Evolutionary conservation across 2,888 invertebrate genomes (phyloP), one percentile per base, ranked within the genome.

Genomic region (Anthophora plumipes): DNA sequence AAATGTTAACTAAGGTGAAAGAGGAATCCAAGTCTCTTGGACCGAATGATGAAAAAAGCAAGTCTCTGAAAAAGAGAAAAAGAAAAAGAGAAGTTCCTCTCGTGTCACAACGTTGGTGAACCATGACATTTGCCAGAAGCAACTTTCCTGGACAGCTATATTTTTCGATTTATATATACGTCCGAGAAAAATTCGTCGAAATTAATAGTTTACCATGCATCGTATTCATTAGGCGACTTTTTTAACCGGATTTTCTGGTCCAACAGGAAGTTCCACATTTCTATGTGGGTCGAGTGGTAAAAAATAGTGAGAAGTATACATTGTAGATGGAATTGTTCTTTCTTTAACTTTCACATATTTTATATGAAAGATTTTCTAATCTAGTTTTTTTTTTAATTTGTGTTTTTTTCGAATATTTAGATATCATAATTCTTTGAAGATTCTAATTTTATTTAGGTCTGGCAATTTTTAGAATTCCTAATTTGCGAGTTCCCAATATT

Each of bases 231-330:
- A 14, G 17, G 31, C 8, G 8, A 17, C 8, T 6, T 55, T n/a
- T 55, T 14, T 31, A 55, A 55, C 55, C 17, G 17, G 55, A 31
- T 55, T 55, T 55, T 55, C 55, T 22, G 55, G 55, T 55, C 31
- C 25, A 14, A 6, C 31, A 7, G 11, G 20, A n/a, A 50, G 11
- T 50, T 20, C 3, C 8, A 20, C 8, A 9, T 50, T 20, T 2
- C 20, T 11, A 20, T n/a, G 2, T 17, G 8, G 20, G 20, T 9
- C 31, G 31, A 31, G 4, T 31, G 31, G 31, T 31, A 31, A 31
- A 31, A 31, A 4, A 31, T 31, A 31, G 31, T 4, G 31, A 31
- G 4, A 31, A 31, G 31, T 31, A 4, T 31, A n/a, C n/a, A 1
- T 31, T 31, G 31, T 31, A 31, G 31, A 31, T 31, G 31, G 31